Conservation (phyloP, 2,797 vertebrate genomes). For the Pristis pectinata region DNA sequence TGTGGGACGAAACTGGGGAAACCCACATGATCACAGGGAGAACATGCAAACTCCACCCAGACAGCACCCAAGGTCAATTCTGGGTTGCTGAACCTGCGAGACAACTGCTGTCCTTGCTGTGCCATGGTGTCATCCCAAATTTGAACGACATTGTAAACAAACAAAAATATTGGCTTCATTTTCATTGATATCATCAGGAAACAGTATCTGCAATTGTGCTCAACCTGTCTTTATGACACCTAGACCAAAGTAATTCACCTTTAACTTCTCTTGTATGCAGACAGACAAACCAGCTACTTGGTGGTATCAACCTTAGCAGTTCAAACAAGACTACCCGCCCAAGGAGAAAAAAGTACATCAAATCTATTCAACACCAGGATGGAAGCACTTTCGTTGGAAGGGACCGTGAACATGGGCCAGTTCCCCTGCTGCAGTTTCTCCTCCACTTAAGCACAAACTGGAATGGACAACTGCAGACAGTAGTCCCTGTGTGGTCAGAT, state of each 20-base stretch:
- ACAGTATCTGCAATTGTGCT: no score
- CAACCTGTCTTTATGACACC: background rate
- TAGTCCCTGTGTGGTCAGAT: background rate
- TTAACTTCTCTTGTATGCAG: background rate
- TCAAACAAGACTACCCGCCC: background rate
- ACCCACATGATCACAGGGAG: no score
- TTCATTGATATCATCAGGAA: background rate
- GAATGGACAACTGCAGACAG: background rate
- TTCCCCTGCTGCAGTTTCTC: background rate
- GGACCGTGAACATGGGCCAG: background rate
- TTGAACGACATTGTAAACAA: no score
- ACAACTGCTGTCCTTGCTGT: no score
- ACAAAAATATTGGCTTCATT: no score
- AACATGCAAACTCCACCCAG: no score
- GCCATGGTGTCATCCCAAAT: no score
- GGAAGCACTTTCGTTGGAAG: background rate
- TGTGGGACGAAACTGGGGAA: no score
- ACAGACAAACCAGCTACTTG: background rate
- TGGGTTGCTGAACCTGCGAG: no score
- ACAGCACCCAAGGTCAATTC: no score
- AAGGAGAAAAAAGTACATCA: background rate
- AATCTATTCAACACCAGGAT: background rate
- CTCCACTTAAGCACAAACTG: background rate
- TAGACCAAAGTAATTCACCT: background rate
- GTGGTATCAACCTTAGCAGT: background rate